Evolutionary conservation across 2,888 invertebrate genomes (phyloP).

Genomic region (Dendrolimus pini): DNA sequence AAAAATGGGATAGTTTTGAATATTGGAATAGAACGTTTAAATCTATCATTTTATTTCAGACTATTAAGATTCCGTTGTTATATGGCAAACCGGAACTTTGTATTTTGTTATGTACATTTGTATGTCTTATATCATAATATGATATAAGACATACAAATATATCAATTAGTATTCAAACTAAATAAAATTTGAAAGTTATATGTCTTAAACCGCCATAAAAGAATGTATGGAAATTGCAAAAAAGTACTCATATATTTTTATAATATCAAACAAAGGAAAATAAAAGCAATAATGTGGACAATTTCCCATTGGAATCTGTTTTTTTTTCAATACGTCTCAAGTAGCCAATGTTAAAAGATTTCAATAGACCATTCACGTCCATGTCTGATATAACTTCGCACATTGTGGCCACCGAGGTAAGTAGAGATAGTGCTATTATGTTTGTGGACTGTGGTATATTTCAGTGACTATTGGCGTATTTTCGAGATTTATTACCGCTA

Average conservation of each 20-base stretch:
- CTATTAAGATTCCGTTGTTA: too few species aligned
- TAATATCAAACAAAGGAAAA: neutral
- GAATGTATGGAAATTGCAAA: neutral
- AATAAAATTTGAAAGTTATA: constrained; percentile 5
- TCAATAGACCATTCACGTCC: constrained; percentile 51
- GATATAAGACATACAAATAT: too few species aligned
- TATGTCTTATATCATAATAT: too few species aligned
- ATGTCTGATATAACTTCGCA: constrained; percentile 38
- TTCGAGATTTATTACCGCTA: too few species aligned
- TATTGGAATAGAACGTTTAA: too few species aligned
- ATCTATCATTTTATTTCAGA: too few species aligned
- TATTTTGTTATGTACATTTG: too few species aligned
- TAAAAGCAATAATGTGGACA: neutral
- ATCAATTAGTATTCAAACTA: too few species aligned
- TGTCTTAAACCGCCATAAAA: constrained; percentile 5
- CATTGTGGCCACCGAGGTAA: constrained; percentile 33
- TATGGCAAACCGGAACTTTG: too few species aligned
- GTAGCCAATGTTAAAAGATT: neutral
- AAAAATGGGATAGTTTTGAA: too few species aligned
- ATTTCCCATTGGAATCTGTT: constrained; percentile 30
- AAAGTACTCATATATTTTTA: neutral
- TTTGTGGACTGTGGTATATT: constrained; percentile 4
- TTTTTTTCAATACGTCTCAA: constrained; percentile 12
- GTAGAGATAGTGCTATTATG: constrained; percentile 35
- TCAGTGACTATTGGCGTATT: too few species aligned